These are phyloP conservation scores for Patella vulgata DNA, from an alignment of 1,140 invertebrate species.

Conservation along the genomic window DNA sequence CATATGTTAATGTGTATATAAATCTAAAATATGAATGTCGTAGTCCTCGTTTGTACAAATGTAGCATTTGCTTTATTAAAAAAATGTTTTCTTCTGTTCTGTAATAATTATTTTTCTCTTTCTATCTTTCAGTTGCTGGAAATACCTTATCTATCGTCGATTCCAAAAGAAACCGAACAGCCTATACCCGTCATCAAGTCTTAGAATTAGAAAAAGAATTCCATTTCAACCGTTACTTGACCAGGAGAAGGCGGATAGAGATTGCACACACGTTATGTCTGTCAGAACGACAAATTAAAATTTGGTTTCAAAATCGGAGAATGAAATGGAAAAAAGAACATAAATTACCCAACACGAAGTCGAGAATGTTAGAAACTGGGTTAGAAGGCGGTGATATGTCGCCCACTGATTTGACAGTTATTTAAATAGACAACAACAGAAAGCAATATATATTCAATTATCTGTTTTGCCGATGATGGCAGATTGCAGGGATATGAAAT, in stretches of 20 bases:
- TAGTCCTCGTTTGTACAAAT: too few species aligned
- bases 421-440: too few species aligned
- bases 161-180: slow-evolving; percentile 89
- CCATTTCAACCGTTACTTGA: slow-evolving; percentile 74
- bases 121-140: not conserved
- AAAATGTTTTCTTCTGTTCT: too few species aligned
- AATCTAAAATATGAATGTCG: too few species aligned
- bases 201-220: slow-evolving; percentile 75
- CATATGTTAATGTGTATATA: too few species aligned
- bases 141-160: slow-evolving; percentile 41
- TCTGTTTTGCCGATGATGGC: too few species aligned
- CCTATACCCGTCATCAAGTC: slow-evolving; percentile 89
- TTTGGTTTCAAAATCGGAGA: slow-evolving; percentile 87
- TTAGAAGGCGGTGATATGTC: slow-evolving; percentile 22
- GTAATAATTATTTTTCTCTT: too few species aligned
- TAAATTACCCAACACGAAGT: slow-evolving; percentile 71
- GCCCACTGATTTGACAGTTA: slow-evolving; percentile 7
- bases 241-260: slow-evolving; percentile 80
- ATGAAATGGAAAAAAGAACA: slow-evolving; percentile 99
- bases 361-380: slow-evolving; percentile 46
- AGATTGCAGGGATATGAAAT: too few species aligned
- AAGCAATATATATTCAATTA: too few species aligned
- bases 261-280: slow-evolving; percentile 88
- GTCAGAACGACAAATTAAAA: slow-evolving; percentile 88
- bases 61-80: too few species aligned